These are phyloP conservation scores for Galagoides demidoff DNA, from an alignment of 2,797 vertebrate genomes.

Conservation along the genomic window DNA sequence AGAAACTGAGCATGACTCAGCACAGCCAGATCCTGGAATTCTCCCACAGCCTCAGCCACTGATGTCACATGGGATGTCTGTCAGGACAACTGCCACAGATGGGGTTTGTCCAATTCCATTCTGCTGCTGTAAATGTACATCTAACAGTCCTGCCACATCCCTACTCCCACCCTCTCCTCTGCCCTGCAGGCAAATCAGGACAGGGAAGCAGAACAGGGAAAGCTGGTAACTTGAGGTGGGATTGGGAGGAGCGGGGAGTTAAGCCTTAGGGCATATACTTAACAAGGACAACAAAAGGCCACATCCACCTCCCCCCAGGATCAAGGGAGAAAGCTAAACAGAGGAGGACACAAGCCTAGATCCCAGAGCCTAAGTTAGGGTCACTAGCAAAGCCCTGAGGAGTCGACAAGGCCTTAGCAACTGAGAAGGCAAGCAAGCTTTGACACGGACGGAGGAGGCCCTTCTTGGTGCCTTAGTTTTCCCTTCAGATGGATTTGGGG, in stretches of 20 bases:
- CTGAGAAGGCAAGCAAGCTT: neutral
- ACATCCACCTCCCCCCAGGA: neutral
- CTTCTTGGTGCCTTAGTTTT: constrained; percentile 23
- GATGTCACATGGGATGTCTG: neutral
- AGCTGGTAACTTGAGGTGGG: neutral
- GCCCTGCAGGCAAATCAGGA: neutral
- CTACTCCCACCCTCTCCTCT: neutral
- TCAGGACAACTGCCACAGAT: neutral
- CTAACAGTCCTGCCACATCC: neutral
- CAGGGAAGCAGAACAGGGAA: neutral
- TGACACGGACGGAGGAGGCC: neutral
- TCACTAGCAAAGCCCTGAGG: constrained; percentile 52
- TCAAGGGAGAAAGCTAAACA: constrained; percentile 18
- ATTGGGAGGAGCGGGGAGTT: neutral
- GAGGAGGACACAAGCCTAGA: neutral
- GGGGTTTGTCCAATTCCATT: neutral
- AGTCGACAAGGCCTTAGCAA: neutral
- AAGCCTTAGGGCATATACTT: neutral
- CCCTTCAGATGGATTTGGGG: neutral
- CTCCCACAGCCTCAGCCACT: constrained; percentile 43
- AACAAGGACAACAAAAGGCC: neutral
- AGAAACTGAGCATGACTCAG: constrained; percentile 75
- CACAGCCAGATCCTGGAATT: constrained; percentile 54
- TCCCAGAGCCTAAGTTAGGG: neutral
- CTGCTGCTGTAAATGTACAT: neutral